phyloP scores from a whole-genome alignment of 2,888 invertebrate species.

The Polydrusus pterygomalis region DNA sequence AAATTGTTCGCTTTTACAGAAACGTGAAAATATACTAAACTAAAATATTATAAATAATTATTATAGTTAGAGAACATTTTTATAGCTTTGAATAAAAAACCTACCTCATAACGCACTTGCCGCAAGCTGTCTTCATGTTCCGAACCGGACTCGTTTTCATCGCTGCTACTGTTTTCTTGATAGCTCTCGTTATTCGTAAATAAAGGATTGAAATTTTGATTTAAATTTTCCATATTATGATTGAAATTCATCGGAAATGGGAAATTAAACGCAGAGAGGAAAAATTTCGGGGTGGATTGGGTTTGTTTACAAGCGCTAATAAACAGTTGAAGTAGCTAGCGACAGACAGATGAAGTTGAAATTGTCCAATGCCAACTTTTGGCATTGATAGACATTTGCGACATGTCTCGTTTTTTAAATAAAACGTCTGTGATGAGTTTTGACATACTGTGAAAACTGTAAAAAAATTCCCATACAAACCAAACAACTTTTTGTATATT shows the following conservation, averaged over 20 bases:
- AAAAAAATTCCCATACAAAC: background rate
- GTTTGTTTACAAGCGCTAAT: conserved; percentile 35
- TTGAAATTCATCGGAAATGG: conserved; percentile 40
- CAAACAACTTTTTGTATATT: too few species aligned
- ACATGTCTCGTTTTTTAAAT: conserved; percentile 2
- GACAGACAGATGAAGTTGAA: conserved; percentile 64
- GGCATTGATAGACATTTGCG: conserved; percentile 59
- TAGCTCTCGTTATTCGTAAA: conserved; percentile 38
- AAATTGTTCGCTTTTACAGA: too few species aligned
- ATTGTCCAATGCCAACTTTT: conserved; percentile 64
- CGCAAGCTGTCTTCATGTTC: conserved; percentile 67
- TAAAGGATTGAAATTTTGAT: conserved; percentile 42
- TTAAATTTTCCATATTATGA: conserved; percentile 31
- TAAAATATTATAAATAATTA: too few species aligned
- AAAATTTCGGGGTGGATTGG: conserved; percentile 4
- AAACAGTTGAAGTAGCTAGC: conserved; percentile 61
- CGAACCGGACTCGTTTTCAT: conserved; percentile 67
- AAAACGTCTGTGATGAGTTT: background rate
- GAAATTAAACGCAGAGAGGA: background rate
- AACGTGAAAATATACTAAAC: background rate
- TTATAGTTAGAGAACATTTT: too few species aligned
- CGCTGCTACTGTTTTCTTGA: conserved; percentile 64
- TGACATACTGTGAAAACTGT: background rate
- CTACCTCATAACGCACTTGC: conserved; percentile 74
- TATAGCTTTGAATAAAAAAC: too few species aligned